Evolutionary conservation across 2,113 vertebrate genomes (phyloP), one percentile per base, ranked within the genome.

Genomic region (Cettia cetti): DNA sequence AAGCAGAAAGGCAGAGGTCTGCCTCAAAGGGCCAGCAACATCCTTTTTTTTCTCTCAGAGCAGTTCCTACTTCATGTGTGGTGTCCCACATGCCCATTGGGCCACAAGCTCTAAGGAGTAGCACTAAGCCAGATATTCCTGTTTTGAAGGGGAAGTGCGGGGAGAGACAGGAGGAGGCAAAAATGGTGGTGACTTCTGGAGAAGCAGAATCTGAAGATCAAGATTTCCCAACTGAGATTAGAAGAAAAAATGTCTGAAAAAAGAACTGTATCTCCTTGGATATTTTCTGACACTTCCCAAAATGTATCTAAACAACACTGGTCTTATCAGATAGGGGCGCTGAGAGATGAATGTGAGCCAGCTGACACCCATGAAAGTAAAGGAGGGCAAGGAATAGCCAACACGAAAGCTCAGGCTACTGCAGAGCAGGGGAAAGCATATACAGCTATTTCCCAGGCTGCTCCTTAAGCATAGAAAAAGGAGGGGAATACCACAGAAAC

Each of bases 61-160:
- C 53, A 74, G 79, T 86, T 93, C 64, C 82, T 86, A 33, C 71
- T 85, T 91, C 22, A 52, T 3, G 2, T 52, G 52, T 45, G 86
- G 84, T 84, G 70, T 86, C 88, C 92, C 71, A 72, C 82, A 86
- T 39, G 71, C 54, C 15, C 89, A 84, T 28, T 61, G 86, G 82
- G 65, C 82, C 63, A 78, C 9, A 0, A 87, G 70, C 15, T 72
- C 57, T 26, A 57, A 85, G 50, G 15, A 6, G 86, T 89, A 95
- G 84, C 81, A 74, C 42, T 35, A 92, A 87, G 91, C 59, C 78
- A 63, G 70, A 79, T 94, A 93, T 94, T 97, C 90, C 85, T 86
- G 85, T 82, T 95, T 72, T 75, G 35, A 96, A 94, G 68, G 64
- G 76, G 93, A 96, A 95, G 75, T 65, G 22, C 83, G 33, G 85